Conservation (phyloP, 2,888 invertebrate genomes). For the Meta bourneti region DNA sequence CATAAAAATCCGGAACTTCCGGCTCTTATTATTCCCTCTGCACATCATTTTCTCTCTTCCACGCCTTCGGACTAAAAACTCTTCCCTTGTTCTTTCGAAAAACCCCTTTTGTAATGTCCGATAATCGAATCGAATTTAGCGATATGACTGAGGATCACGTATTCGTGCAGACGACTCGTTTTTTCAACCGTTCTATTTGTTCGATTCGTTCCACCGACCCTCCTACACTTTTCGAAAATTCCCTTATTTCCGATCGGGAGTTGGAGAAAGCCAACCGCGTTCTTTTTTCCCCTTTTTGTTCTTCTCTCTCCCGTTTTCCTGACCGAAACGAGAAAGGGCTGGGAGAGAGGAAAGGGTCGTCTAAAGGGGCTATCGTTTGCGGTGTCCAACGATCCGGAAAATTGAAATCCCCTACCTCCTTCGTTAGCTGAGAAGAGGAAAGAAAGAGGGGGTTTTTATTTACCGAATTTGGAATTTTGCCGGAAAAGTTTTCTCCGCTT, state of each 20-base stretch:
- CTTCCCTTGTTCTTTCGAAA: constrained; percentile 3
- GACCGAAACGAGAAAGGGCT: neutral
- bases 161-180: constrained; percentile 13
- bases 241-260: constrained; percentile 23
- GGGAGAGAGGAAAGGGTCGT: constrained; percentile 9
- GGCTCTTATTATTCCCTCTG: constrained; percentile 30
- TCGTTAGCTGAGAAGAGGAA: constrained; percentile 47
- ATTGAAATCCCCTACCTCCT: constrained; percentile 63
- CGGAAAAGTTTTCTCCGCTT: constrained; percentile 23
- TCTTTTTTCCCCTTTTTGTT: constrained; percentile 14
- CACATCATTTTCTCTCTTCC: constrained; percentile 10
- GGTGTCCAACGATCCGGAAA: constrained; percentile 53
- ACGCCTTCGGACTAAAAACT: constrained; percentile 7
- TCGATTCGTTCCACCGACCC: neutral
- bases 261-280: constrained; percentile 6
- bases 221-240: constrained; percentile 23
- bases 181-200: neutral
- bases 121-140: constrained; percentile 72
- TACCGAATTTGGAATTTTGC: constrained; percentile 61
- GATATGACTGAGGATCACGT: constrained; percentile 59
- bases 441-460: constrained; percentile 44
- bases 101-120: constrained; percentile 50
- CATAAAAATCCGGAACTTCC: neutral
- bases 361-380: constrained; percentile 43
- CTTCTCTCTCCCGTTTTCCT: neutral